Evolutionary conservation across 1,140 invertebrate genomes (phyloP).

Genomic region (Ips nitidus): DNA sequence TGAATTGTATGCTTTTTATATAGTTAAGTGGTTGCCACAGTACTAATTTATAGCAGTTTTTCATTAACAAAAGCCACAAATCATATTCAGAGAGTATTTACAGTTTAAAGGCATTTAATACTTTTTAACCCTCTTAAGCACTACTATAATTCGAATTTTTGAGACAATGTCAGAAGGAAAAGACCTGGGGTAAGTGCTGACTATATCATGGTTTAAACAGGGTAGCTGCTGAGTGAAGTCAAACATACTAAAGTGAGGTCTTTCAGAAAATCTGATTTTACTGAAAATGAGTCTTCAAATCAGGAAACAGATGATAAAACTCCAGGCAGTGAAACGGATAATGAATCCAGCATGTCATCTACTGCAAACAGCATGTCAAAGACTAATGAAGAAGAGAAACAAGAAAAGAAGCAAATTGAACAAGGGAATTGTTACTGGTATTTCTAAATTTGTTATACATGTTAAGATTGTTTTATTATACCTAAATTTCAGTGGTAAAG

Average conservation of each 20-base stretch:
- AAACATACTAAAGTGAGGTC: no score
- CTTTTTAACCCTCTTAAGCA: no score
- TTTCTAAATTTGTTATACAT: not conserved
- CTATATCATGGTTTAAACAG: not conserved
- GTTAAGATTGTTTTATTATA: not conserved
- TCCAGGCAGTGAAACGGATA: conserved; percentile 31
- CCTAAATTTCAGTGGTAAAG: conserved; percentile 75
- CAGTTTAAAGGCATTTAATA: no score
- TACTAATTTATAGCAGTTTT: no score
- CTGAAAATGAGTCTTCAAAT: conserved; percentile 19
- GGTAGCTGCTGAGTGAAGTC: no score
- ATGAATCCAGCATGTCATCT: conserved; percentile 23
- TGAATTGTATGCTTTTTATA: no score
- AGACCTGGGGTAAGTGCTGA: not conserved
- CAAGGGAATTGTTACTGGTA: conserved; percentile 15
- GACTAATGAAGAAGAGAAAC: conserved; percentile 31
- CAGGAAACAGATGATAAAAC: conserved; percentile 33
- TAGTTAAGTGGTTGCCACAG: no score
- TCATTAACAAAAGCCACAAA: no score
- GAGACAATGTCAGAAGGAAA: not conserved
- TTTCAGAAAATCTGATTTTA: conserved; percentile 29
- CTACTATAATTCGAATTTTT: not conserved
- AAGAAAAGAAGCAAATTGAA: conserved; percentile 34
- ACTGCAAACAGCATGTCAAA: conserved; percentile 11
- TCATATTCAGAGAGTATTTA: no score